These are phyloP conservation scores for Scomber scombrus DNA, from an alignment of 2,113 vertebrate species.

Conservation along the genomic window DNA sequence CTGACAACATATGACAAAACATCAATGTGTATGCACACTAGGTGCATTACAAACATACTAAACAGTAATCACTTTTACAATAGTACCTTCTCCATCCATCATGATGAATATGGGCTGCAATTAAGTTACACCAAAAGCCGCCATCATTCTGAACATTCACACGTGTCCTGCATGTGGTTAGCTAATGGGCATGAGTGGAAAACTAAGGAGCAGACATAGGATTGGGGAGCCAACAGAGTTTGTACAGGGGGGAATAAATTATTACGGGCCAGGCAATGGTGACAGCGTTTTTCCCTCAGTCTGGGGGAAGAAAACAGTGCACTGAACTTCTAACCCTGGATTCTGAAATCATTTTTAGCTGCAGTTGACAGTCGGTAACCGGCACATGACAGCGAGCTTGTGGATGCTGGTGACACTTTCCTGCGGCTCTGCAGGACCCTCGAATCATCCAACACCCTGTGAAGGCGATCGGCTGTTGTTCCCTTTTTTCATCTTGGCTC, in stretches of 20 bases:
- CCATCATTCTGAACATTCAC: constrained; percentile 44
- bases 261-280: constrained; percentile 66
- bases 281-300: constrained; percentile 76
- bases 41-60: background rate
- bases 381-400: constrained; percentile 83
- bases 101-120: constrained; percentile 10
- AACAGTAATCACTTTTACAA: background rate
- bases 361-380: constrained; percentile 84
- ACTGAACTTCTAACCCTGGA: constrained; percentile 82
- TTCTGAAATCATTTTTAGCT: constrained; percentile 84
- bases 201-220: constrained; percentile 61
- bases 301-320: constrained; percentile 73
- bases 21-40: background rate
- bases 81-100: background rate
- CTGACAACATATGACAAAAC: background rate
- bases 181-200: constrained; percentile 63
- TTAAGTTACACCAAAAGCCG: constrained; percentile 53
- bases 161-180: constrained; percentile 69
- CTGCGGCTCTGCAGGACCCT: constrained; percentile 80
- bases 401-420: constrained; percentile 84
- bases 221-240: constrained; percentile 58
- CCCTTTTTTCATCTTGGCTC: constrained; percentile 89
- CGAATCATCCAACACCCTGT: constrained; percentile 83
- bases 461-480: constrained; percentile 91
- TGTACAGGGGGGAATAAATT: constrained; percentile 73